Base-by-base conservation (phyloP, 92 coral and sea anemone species). In the Hydrozoanthus gracilis region DNA sequence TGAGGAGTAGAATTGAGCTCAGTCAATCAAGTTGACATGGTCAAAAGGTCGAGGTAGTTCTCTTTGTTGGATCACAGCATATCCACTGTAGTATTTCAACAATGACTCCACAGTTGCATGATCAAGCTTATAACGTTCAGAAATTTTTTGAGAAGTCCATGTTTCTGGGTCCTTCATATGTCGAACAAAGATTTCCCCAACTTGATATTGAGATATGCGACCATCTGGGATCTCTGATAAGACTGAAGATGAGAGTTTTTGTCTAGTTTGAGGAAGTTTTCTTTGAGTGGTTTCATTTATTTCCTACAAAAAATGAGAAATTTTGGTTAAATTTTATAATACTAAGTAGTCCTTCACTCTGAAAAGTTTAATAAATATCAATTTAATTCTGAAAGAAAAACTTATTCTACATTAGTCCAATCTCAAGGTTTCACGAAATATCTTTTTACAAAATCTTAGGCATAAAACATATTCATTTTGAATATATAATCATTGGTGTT, bases 61-160 rank as follows among this genome's bases (percentile, higher is more conserved):
- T 49, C 82, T 64, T 62, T 82, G 91, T 82, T 87, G 68, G 18
- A 92, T 90, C 51, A 96, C 91, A 61, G 98, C 95, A 82, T 93
- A 96, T 10, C 93, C 99, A 87, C 97, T 90, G 80, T 87, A 96
- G 62, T 90, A 90, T 64, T 92, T 93, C 77, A 96, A 83, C 51
- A 92, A 86, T 35, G 90, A 76, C 60, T 89, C 83, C 9, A 90
- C 96, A 45, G 94, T 87, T 55, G 90, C 85, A 47, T 90, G 61
- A 79, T 91, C 89, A 13, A 96, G 93, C 86, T 95, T 77, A 86
- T 95, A 96, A 70, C 89, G 91, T 67, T 89, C 84, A 5, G 98
- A 94, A 13, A 96, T 91, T 71, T 92, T 93, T 46, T 87, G 86
- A 4, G 84, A 86, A 10, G 91, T 93, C 99, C 99, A 96, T 68